Percentiles rank a stretch among this genome's conserved stretches.
Evolutionary conservation across 2,888 invertebrate species (phyloP).

Genomic region (Diarsia mendica): DNA sequence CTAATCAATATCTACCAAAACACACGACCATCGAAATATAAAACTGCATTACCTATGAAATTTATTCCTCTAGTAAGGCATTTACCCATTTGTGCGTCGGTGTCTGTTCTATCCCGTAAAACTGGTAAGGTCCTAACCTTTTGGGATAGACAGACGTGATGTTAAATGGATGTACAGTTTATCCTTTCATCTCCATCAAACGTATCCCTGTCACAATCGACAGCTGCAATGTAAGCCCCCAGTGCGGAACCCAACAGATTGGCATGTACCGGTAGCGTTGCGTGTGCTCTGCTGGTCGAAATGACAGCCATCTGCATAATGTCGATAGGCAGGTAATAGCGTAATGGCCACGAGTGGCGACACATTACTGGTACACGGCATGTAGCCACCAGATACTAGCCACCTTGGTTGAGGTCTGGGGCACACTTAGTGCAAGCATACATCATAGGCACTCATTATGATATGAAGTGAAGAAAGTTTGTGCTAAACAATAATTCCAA

Average conservation of each 20-base stretch:
- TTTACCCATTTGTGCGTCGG: neutral
- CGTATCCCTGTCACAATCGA: neutral
- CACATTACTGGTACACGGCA: constrained; percentile 15
- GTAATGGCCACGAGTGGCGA: constrained; percentile 21
- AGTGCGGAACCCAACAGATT: constrained; percentile 4
- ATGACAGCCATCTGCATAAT: constrained; percentile 45
- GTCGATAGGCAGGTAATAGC: constrained; percentile 15
- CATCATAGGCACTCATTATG: neutral
- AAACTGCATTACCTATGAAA: no score
- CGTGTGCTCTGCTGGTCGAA: constrained; percentile 24
- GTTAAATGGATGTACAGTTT: neutral
- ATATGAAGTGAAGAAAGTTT: neutral
- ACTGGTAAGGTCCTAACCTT: neutral
- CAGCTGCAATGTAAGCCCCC: neutral
- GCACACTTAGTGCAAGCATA: constrained; percentile 10
- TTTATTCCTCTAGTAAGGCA: no score
- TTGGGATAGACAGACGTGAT: neutral
- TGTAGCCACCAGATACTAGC: neutral
- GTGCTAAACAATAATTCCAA: neutral
- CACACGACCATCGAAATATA: no score
- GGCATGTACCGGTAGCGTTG: constrained; percentile 20
- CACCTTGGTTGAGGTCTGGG: neutral
- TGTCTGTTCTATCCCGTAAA: neutral
- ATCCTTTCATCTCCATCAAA: neutral
- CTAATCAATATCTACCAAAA: no score